Percentiles rank a stretch among this genome's conserved stretches.
These are phyloP conservation scores for Harpegnathos saltator DNA, from an alignment of 1,140 invertebrate species.

Conservation along the genomic window DNA sequence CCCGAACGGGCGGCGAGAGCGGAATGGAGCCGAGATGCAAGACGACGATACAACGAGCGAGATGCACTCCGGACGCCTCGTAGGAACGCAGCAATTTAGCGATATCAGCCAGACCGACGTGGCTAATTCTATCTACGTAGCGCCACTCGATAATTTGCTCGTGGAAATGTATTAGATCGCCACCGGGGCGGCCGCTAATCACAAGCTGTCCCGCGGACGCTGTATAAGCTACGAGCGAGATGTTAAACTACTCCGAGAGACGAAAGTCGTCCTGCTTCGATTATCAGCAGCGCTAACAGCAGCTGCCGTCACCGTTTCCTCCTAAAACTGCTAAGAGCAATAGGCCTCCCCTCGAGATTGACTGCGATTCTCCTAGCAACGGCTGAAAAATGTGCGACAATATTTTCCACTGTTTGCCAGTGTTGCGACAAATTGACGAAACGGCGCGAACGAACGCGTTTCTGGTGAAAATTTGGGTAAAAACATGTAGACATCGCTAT, in stretches of 20 bases:
- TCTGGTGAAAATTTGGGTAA: too few relatives aligned
- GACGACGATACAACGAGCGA: constrained; percentile 69
- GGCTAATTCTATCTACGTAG: constrained; percentile 70
- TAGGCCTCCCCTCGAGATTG: constrained; percentile 14
- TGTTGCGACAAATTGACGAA: not conserved
- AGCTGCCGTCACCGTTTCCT: constrained; percentile 24
- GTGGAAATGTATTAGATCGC: constrained; percentile 61
- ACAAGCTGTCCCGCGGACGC: constrained; percentile 25
- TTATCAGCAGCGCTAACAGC: constrained; percentile 43
- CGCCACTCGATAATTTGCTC: constrained; percentile 69
- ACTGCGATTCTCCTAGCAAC: not conserved
- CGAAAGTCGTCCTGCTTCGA: constrained; percentile 30
- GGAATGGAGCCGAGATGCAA: constrained; percentile 68
- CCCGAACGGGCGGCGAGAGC: constrained; percentile 41
- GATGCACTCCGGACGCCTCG: constrained; percentile 69
- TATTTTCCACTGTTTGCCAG: not conserved
- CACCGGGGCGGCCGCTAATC: constrained; percentile 61
- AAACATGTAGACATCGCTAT: too few relatives aligned
- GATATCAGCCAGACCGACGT: constrained; percentile 65
- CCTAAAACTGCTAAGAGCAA: not conserved
- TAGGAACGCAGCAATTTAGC: constrained; percentile 74
- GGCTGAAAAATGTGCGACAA: not conserved
- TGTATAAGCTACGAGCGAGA: constrained; percentile 15
- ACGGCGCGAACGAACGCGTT: too few relatives aligned
- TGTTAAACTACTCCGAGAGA: constrained; percentile 5